These are phyloP conservation scores for Platysteira castanea DNA, from an alignment of 2,113 vertebrate genomes.

Conservation along the genomic window DNA sequence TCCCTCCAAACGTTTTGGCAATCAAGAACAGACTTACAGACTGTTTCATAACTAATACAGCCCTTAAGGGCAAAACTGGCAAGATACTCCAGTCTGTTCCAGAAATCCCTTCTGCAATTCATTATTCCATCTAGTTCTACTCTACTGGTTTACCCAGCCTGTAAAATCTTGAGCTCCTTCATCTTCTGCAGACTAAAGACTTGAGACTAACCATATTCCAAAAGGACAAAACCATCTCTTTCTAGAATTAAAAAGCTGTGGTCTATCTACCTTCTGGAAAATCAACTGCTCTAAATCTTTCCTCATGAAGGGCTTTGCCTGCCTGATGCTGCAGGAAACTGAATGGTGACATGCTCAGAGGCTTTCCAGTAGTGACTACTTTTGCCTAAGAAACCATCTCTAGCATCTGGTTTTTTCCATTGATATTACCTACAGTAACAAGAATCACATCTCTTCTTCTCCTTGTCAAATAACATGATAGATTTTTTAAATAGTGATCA, in stretches of 20 bases:
- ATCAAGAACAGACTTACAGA: background rate
- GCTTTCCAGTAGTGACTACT: background rate
- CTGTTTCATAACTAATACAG: background rate
- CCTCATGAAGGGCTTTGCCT: background rate
- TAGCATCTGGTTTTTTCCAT: background rate
- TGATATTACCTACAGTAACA: background rate
- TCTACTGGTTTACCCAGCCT: background rate
- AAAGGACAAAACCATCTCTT: background rate
- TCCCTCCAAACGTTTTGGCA: constrained; percentile 5
- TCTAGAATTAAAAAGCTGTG: background rate
- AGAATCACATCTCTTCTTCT: background rate
- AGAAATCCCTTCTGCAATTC: constrained; percentile 21
- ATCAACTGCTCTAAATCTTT: background rate
- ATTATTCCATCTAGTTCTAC: constrained; percentile 1
- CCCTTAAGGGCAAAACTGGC: constrained; percentile 11
- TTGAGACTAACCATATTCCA: background rate
- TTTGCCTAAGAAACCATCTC: background rate
- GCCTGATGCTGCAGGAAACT: background rate
- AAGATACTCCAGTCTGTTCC: background rate
- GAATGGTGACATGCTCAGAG: background rate
- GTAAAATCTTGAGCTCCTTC: background rate
- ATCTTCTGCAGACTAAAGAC: background rate
- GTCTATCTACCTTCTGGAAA: background rate
- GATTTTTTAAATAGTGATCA: background rate
- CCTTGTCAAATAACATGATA: background rate